A percentile compares a stretch with the other conserved stretches of the same genome.
Conservation (phyloP, 2,113 vertebrate species). For the Mesembrinibis cayennensis region DNA sequence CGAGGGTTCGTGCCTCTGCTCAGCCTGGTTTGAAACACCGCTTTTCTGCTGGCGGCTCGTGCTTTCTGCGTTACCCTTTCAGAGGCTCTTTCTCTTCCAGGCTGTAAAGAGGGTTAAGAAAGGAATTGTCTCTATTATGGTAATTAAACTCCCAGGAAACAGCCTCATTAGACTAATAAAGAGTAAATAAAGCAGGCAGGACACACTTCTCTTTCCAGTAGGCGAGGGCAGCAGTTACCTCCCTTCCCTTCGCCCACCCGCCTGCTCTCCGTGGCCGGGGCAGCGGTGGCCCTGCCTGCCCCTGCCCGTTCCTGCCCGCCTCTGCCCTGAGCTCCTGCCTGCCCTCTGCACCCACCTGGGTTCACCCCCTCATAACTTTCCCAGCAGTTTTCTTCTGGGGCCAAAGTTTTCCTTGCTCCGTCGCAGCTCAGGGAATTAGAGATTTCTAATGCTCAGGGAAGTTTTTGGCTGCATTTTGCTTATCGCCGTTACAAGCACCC, state of each 20-base stretch:
- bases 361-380: not conserved
- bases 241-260: not conserved
- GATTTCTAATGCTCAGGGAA: not conserved
- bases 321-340: not conserved
- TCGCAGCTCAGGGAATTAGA: not conserved
- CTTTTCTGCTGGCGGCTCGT: not conserved
- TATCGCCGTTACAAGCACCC: not conserved
- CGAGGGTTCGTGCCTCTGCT: not conserved
- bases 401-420: not conserved
- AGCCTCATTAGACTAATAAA: conserved; percentile 70
- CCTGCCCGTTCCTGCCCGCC: too few relatives aligned
- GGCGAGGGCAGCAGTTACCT: not conserved
- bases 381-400: not conserved
- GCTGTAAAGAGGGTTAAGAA: conserved; percentile 40
- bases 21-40: not conserved
- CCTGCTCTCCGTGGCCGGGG: not conserved
- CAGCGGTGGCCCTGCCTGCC: too few relatives aligned
- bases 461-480: not conserved
- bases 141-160: conserved; percentile 70
- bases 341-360: not conserved
- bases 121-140: conserved; percentile 55
- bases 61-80: not conserved
- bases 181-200: conserved; percentile 57
- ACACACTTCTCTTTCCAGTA: not conserved
- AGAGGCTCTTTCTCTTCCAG: conserved; percentile 19